A percentile compares a stretch with the other conserved stretches of the same genome.
Conservation (phyloP, 2,797 vertebrate genomes). For the Leptatherina wallacei region DNA sequence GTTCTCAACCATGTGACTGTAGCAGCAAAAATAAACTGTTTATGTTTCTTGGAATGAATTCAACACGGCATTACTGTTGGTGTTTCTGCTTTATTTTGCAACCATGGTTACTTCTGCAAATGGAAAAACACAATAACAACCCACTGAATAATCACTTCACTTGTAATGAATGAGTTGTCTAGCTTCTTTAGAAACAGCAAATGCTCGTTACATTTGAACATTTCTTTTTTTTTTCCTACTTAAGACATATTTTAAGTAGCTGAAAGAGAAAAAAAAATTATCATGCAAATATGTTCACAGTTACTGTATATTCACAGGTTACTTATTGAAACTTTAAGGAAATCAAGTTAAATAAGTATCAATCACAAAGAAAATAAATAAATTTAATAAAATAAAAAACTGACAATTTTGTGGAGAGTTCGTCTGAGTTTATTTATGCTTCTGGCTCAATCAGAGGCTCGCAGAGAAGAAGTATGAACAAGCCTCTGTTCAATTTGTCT, state of each 20-base stretch:
- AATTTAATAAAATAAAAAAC: conserved; percentile 30
- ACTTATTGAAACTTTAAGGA: conserved; percentile 50
- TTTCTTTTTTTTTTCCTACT: conserved; percentile 31
- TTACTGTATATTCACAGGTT: conserved; percentile 65
- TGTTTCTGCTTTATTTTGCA: conserved; percentile 76
- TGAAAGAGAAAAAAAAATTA: conserved; percentile 44
- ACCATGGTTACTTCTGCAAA: conserved; percentile 66
- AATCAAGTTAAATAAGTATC: conserved; percentile 42
- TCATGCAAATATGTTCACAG: conserved; percentile 78
- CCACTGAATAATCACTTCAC: conserved; percentile 74
- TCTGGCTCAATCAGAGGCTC: conserved; percentile 61
- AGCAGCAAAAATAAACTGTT: conserved; percentile 1
- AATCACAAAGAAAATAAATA: conserved; percentile 33
- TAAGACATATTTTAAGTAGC: conserved; percentile 54
- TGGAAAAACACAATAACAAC: conserved; percentile 68
- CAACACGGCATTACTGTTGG: conserved; percentile 31
- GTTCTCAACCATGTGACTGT: conserved; percentile 18
- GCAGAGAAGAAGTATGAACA: conserved; percentile 61
- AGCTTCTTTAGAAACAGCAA: conserved; percentile 55
- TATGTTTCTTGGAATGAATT: conserved; percentile 15
- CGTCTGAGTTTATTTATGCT: conserved; percentile 69
- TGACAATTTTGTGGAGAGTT: conserved; percentile 34
- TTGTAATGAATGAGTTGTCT: conserved; percentile 61
- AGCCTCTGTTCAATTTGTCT: conserved; percentile 77
- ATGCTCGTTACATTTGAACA: conserved; percentile 53